Evolutionary conservation across 1,140 invertebrate species (phyloP), one percentile per base, ranked within the genome.

Genomic region (Leguminivora glycinivorella): DNA sequence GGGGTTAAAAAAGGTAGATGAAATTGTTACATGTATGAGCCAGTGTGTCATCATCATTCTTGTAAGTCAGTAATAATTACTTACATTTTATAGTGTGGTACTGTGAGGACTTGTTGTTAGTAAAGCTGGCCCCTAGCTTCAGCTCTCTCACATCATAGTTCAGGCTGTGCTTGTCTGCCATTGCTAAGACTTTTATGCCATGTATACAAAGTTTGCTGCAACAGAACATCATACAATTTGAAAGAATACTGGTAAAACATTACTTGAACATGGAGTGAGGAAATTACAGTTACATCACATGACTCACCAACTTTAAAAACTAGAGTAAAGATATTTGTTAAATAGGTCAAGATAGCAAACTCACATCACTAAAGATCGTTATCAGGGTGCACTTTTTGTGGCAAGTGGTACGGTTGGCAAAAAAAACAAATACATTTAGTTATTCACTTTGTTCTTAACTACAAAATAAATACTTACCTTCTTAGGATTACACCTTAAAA

Each of bases 61-160:
- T 43, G 40, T 1, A 43, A 43, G 17, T 1, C n/a, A 17, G 14
- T 43, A n/a, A 14, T 43, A 43, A 43, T 67, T 77, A 94, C 95
- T 96, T 95, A 97, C 96, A 97, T 94, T 96, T 95, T 25, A 97
- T 93, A 12, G 96, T 97, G 84, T 98, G 96, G 91, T 97, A 97
- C 72, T 95, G 94, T 69, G 93, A 92, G 3, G 94, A 92, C 87
- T 94, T 95, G 68, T 94, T 94, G 78, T 94, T 95, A 1, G 93
- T 95, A 86, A 97, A 97, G 82, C 95, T 96, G 68, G 95, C 92
- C 24, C 97, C 97, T 67, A 98, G 92, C 89, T 97, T 97, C 29
- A 98, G 92, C 92, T 97, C 96, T 72, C 95, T 93, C 66, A 96
- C 94, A 75, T 87, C 83, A 81, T 94, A 94, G 60, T 95, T 95